Evolutionary conservation across 2,113 vertebrate genomes (phyloP).

Genomic region (Thryonomys swinderianus): DNA sequence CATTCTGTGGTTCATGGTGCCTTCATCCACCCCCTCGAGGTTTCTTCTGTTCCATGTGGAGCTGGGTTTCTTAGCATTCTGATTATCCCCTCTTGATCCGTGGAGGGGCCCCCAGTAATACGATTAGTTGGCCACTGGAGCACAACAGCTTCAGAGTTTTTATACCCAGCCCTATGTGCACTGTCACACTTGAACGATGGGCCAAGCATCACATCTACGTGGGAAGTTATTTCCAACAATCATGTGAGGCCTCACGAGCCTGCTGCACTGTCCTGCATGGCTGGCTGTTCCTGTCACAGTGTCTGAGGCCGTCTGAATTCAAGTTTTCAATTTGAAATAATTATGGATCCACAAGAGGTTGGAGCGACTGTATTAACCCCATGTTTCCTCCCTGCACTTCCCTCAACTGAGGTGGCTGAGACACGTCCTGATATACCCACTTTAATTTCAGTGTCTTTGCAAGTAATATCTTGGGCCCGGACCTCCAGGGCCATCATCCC

Average conservation of each 20-base stretch:
- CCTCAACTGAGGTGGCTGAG: no score
- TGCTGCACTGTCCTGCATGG: background rate
- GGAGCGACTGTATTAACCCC: background rate
- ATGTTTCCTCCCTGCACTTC: background rate
- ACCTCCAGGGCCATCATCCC: no score
- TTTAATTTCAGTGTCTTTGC: background rate
- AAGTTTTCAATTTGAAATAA: constrained; percentile 32
- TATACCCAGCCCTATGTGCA: background rate
- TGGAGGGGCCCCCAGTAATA: background rate
- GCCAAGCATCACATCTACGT: background rate
- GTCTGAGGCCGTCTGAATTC: background rate
- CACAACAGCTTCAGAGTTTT: background rate
- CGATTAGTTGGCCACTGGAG: background rate
- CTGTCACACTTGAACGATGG: background rate
- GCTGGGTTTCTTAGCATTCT: background rate
- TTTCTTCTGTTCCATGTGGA: background rate
- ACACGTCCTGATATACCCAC: background rate
- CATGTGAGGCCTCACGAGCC: background rate
- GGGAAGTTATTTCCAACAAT: background rate
- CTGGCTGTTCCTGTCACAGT: background rate
- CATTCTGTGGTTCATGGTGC: background rate
- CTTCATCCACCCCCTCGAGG: background rate
- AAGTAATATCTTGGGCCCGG: background rate
- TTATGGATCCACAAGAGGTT: background rate
- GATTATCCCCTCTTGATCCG: background rate